Conservation (phyloP, 2,797 vertebrate genomes). For the Chromis chromis region DNA sequence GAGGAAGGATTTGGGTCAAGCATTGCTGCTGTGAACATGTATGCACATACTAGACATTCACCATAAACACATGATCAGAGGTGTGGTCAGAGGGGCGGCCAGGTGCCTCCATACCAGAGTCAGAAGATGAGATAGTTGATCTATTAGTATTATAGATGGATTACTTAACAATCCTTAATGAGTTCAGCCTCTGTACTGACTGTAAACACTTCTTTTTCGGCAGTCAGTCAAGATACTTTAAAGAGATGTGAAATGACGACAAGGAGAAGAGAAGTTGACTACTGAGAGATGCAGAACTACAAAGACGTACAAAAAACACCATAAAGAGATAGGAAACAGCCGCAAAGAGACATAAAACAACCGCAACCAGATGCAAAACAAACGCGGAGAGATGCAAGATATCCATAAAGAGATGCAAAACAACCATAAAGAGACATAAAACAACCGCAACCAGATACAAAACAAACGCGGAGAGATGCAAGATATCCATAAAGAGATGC, state of each 20-base stretch:
- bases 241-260: too few species aligned
- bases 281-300: too few species aligned
- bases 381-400: too few species aligned
- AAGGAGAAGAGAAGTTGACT: too few species aligned
- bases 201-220: background rate
- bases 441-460: too few species aligned
- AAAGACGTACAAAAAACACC: background rate
- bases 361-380: too few species aligned
- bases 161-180: background rate
- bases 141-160: background rate
- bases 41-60: conserved; percentile 21
- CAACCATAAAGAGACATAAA: background rate
- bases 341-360: background rate
- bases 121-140: background rate
- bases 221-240: background rate
- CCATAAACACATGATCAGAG: background rate
- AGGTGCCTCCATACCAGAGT: background rate
- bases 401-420: background rate
- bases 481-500: too few species aligned
- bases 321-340: background rate
- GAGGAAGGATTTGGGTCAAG: conserved; percentile 63
- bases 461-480: too few species aligned
- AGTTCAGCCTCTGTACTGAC: too few species aligned
- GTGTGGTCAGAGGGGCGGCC: too few species aligned
- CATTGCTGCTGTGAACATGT: conserved; percentile 36